A percentile compares a stretch with the other conserved stretches of the same genome.
Evolutionary conservation across 2,888 invertebrate genomes (phyloP).

Genomic region (Microctonus hyperodae): DNA sequence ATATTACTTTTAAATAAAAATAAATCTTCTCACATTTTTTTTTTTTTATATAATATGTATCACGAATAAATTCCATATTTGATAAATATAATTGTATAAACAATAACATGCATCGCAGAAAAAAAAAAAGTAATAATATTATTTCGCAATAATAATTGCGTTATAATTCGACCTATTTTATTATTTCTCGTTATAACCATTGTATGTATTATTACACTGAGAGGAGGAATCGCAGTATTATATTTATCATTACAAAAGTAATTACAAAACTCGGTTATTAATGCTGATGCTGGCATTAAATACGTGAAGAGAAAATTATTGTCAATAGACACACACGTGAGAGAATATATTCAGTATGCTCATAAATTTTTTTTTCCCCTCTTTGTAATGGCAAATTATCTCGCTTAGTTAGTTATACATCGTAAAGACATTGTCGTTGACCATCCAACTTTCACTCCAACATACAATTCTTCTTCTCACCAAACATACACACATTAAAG

Average conservation of each 20-base stretch:
- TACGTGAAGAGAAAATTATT: neutral
- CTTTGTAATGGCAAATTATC: neutral
- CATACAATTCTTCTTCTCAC: neutral
- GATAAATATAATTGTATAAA: neutral
- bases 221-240: neutral
- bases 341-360: too few species aligned
- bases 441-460: conserved; percentile 15
- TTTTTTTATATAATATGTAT: neutral
- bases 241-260: neutral
- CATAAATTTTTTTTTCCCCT: too few species aligned
- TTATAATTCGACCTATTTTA: neutral
- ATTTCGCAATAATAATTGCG: conserved; percentile 7
- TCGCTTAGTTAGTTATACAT: neutral
- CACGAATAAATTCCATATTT: neutral
- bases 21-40: neutral
- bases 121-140: neutral
- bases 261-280: neutral
- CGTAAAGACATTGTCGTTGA: neutral
- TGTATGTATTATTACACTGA: neutral
- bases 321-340: too few species aligned
- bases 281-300: neutral
- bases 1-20: neutral
- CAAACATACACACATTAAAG: neutral
- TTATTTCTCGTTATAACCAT: neutral
- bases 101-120: neutral